A percentile compares a stretch with the other conserved stretches of the same genome.
Conservation (phyloP, 1,140 invertebrate species). For the Chrysomallon squamiferum region DNA sequence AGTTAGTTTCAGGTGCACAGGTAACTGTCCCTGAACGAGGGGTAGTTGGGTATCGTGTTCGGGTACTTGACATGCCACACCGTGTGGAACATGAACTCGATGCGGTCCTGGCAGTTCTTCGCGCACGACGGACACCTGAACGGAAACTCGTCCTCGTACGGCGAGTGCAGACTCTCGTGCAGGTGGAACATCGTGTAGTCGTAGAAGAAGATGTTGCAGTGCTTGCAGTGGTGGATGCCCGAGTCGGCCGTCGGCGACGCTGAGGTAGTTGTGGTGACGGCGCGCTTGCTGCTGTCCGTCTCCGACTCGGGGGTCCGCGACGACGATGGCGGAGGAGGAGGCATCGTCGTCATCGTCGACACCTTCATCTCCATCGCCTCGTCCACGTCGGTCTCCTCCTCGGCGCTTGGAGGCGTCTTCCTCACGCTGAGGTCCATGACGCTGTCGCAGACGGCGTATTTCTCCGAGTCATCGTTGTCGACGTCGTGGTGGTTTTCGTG, state of each 20-base stretch:
- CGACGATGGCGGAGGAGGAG: constrained; percentile 29
- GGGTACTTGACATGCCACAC: constrained; percentile 60
- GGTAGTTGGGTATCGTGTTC: constrained; percentile 59
- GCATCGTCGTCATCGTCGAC: constrained; percentile 16
- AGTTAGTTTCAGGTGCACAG: constrained; percentile 31
- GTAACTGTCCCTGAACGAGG: constrained; percentile 54
- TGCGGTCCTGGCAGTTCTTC: constrained; percentile 55
- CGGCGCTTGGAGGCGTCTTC: constrained; percentile 33
- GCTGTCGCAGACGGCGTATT: constrained; percentile 32
- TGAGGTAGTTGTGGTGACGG: constrained; percentile 48
- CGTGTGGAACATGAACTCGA: constrained; percentile 60
- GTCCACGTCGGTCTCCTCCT: constrained; percentile 35
- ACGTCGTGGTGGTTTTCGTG: not conserved
- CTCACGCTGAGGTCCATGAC: constrained; percentile 56
- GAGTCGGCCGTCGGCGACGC: constrained; percentile 46
- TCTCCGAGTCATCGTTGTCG: constrained; percentile 7
- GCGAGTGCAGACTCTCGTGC: constrained; percentile 57
- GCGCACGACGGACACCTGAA: constrained; percentile 56
- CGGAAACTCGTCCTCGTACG: constrained; percentile 44
- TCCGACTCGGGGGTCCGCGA: constrained; percentile 37
- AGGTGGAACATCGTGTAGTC: constrained; percentile 60
- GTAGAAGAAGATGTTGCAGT: constrained; percentile 58
- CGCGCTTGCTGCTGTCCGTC: constrained; percentile 41
- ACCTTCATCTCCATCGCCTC: constrained; percentile 35
- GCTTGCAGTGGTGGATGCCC: constrained; percentile 53